Conservation (phyloP, 2,797 vertebrate species). For the Pelodytes ibericus region DNA sequence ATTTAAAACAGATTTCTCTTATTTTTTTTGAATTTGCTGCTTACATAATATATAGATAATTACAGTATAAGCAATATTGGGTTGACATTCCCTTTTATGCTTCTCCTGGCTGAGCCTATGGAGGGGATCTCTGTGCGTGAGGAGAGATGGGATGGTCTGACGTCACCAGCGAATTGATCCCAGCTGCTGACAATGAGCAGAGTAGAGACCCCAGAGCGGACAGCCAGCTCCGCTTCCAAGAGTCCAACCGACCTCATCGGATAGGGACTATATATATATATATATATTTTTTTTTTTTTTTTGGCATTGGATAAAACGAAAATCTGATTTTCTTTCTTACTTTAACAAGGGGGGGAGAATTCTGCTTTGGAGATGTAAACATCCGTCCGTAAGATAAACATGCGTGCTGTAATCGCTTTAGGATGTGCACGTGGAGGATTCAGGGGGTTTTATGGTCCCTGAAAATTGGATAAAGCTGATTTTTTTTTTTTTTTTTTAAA, state of each 20-base stretch:
- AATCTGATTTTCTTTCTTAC: conserved; percentile 9
- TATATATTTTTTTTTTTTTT: too few relatives aligned
- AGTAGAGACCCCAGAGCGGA: conserved; percentile 4
- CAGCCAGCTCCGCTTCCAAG: background rate
- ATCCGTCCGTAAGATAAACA: conserved; percentile 65
- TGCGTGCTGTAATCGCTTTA: conserved; percentile 54
- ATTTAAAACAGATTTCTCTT: too few relatives aligned
- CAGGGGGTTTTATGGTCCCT: background rate
- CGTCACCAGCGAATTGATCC: conserved; percentile 20
- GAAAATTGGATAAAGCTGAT: background rate
- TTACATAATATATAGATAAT: too few relatives aligned
- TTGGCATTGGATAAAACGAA: conserved; percentile 42
- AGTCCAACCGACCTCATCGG: conserved; percentile 27
- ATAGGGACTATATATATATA: too few relatives aligned
- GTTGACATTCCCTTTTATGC: too few relatives aligned
- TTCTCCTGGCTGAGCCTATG: too few relatives aligned
- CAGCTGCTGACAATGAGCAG: conserved; percentile 32
- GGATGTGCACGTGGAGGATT: conserved; percentile 8
- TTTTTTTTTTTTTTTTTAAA: too few relatives aligned
- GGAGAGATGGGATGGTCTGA: background rate
- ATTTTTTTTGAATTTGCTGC: too few relatives aligned
- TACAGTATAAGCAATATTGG: too few relatives aligned
- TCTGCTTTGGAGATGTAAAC: conserved; percentile 50
- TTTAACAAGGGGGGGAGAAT: conserved; percentile 36
- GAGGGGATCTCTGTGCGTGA: background rate